phyloP scores from a whole-genome alignment of 1,140 invertebrate species.

The Paraescarpia echinospica region DNA sequence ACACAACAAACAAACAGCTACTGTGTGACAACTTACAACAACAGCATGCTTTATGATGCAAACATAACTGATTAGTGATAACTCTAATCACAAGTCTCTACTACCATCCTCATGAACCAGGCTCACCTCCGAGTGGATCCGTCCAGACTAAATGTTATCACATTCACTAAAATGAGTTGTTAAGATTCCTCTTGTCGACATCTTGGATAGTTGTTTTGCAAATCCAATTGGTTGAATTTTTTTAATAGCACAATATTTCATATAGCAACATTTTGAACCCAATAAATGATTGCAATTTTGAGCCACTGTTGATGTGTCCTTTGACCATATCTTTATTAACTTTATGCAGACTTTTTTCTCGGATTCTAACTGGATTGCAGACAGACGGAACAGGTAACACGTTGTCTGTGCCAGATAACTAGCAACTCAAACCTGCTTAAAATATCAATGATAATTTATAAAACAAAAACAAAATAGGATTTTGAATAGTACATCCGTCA shows the following conservation, averaged over 20 bases:
- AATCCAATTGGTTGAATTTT: neutral
- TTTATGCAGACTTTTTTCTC: no score
- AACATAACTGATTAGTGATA: neutral
- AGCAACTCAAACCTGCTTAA: neutral
- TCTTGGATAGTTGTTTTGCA: neutral
- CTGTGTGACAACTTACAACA: neutral
- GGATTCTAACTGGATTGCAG: neutral
- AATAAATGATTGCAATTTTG: no score
- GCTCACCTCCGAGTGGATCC: neutral
- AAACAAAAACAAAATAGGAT: neutral
- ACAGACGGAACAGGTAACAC: neutral
- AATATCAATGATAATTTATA: neutral
- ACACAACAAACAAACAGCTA: neutral
- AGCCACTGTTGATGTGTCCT: no score
- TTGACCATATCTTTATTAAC: no score
- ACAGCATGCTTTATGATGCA: neutral
- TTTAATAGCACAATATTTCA: neutral
- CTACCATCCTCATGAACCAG: neutral
- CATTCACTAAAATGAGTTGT: no score
- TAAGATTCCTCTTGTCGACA: no score
- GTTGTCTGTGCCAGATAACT: neutral
- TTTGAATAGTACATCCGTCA: no score
- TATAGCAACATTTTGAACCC: neutral
- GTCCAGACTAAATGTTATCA: no score
- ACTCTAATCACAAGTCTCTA: neutral